Percentiles rank a stretch among this genome's conserved stretches.
Conservation (phyloP, 2,888 invertebrate genomes). For the Strigamia maritima region DNA sequence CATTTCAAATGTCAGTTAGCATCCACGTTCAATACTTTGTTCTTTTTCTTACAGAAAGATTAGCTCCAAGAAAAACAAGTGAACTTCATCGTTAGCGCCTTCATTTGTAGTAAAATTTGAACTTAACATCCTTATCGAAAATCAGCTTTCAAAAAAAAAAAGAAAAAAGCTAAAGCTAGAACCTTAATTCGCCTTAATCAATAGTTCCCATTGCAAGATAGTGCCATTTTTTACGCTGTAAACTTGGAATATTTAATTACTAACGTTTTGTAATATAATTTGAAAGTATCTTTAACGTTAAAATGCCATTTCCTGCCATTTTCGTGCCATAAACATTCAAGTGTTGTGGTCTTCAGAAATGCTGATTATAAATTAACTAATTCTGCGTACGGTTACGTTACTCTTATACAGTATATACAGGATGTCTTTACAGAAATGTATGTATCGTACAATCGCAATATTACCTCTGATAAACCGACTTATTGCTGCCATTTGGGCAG, state of each 20-base stretch:
- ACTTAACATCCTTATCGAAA: background rate
- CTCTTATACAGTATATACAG: too few relatives aligned
- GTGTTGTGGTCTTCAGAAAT: background rate
- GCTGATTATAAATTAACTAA: background rate
- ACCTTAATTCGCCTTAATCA: background rate
- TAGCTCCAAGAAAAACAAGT: too few relatives aligned
- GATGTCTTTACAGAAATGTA: too few relatives aligned
- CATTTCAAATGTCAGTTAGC: background rate
- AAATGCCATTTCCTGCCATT: background rate
- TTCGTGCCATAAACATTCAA: background rate
- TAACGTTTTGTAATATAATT: background rate
- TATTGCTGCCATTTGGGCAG: too few relatives aligned
- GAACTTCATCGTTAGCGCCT: background rate
- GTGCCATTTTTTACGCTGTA: background rate
- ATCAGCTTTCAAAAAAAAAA: background rate
- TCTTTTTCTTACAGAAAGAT: background rate
- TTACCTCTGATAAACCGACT: too few relatives aligned
- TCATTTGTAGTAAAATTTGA: background rate
- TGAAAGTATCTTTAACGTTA: background rate
- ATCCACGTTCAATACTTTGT: background rate
- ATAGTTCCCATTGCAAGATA: background rate
- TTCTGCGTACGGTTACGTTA: background rate
- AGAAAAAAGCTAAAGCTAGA: background rate
- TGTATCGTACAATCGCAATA: too few relatives aligned
- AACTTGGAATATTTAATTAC: background rate